phyloP scores from a whole-genome alignment of 2,797 vertebrate species.

The Galagoides demidoff region DNA sequence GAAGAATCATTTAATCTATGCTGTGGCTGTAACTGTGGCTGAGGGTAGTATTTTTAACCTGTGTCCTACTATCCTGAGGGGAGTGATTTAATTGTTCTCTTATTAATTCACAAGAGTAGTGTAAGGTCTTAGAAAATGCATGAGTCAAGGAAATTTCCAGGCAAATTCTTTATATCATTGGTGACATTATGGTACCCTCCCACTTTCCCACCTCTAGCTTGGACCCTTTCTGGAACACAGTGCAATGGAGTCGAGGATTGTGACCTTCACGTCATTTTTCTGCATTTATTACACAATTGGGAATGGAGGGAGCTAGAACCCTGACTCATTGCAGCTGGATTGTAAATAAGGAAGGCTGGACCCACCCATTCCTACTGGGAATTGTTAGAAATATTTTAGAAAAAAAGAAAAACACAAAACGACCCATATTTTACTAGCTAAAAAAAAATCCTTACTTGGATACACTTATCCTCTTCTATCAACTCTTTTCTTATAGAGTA shows the following conservation, averaged over 20 bases:
- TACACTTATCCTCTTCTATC: constrained; percentile 56
- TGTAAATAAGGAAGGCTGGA: background rate
- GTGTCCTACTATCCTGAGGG: background rate
- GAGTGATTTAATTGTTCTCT: constrained; percentile 1
- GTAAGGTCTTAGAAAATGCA: constrained; percentile 19
- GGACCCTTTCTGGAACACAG: background rate
- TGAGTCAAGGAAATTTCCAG: background rate
- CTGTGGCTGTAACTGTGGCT: background rate
- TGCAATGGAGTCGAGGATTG: background rate
- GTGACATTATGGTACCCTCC: background rate
- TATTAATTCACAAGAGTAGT: background rate
- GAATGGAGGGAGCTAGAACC: constrained; percentile 31
- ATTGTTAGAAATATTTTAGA: constrained; percentile 58
- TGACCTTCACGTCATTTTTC: constrained; percentile 49
- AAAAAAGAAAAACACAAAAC: background rate
- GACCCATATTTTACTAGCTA: constrained; percentile 66
- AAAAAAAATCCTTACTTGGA: constrained; percentile 52
- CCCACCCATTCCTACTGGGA: constrained; percentile 67
- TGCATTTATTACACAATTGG: constrained; percentile 37
- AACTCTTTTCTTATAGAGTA: constrained; percentile 28
- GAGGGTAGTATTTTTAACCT: background rate
- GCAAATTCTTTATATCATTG: constrained; percentile 29
- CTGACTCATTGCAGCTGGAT: constrained; percentile 70
- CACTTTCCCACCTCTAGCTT: background rate
- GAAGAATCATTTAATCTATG: background rate